Evolutionary conservation across 2,888 invertebrate species (phyloP).

Genomic region (Morpho deidamia): DNA sequence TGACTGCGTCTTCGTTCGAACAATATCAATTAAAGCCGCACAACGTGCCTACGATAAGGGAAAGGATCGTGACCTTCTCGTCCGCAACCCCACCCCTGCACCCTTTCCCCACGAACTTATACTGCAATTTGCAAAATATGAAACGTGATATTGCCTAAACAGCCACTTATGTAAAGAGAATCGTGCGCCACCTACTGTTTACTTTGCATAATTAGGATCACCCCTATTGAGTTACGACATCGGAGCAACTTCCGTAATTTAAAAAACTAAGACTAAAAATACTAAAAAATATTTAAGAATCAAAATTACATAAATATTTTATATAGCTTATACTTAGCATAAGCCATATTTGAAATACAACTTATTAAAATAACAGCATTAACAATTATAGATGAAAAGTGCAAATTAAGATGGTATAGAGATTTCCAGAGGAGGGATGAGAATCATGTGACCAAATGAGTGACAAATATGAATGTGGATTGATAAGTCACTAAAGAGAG

Average conservation of each 20-base stretch:
- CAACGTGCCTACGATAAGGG: conserved; percentile 49
- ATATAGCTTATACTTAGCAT: too few species aligned
- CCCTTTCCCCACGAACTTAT: conserved; percentile 34
- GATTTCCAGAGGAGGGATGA: too few species aligned
- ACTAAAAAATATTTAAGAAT: too few species aligned
- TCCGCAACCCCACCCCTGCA: conserved; percentile 14
- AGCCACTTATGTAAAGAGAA: conserved; percentile 58
- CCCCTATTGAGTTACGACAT: conserved; percentile 23
- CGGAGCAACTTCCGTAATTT: background rate
- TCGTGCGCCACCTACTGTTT: conserved; percentile 49
- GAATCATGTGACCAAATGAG: too few species aligned
- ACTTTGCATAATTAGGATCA: conserved; percentile 60
- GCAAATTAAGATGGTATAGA: too few species aligned
- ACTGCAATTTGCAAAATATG: conserved; percentile 51
- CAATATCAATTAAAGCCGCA: conserved; percentile 62
- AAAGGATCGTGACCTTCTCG: conserved; percentile 35
- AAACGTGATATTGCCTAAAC: conserved; percentile 71
- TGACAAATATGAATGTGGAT: too few species aligned
- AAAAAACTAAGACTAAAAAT: too few species aligned
- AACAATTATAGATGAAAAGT: too few species aligned
- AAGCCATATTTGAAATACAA: too few species aligned
- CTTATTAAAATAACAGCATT: too few species aligned
- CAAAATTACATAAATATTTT: too few species aligned
- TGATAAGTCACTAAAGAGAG: too few species aligned
- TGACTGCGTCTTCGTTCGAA: conserved; percentile 50